Base-by-base conservation (phyloP, 2,797 vertebrate genomes). In the Amazonetta brasiliensis region DNA sequence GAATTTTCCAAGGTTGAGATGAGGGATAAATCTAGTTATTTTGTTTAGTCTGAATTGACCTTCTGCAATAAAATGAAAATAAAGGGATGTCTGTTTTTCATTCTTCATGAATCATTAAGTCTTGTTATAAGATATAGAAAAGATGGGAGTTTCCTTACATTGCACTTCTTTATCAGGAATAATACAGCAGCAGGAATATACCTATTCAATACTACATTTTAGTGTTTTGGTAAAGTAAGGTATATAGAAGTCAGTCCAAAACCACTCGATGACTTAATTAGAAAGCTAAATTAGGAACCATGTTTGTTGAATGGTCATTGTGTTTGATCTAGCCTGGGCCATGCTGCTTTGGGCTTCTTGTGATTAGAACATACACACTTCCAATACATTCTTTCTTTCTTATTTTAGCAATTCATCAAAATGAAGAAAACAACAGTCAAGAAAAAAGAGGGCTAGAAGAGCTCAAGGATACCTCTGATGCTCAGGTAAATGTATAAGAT, bases 371-470 rank as follows among this genome's bases (percentile, higher is more conserved):
- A 31, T 87, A 26, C 64, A 83, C 55, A 8, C 22, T 89, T 55
- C 69, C 58, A 44, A 94, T 76, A 44, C 21, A 46, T 89, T 71
- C 71, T 62, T 35, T 91, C 35, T 93, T 94, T 94, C 78, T 87
- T 84, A 74, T 91, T 87, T 86, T 64, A 98, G 97, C 97, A 90
- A 35, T 98, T 87, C 95, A 96, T 90, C 98, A 98, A 94, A 98
- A 98, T 86, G 98, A 98, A 63, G 98, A 97, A 74, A 96, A 94
- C 31, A 58, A 62, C 56, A 94, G 92, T 87, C 97, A 97, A 69
- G 97, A 95, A 16, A 39, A 84, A 82, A 71, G 85, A 60, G 89
- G 67, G 83, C 90, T 95, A 35, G 97, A 97, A 73, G 90, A 94
- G 50, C 90, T 26, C 88, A 97, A 89, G 72, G 91, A 75, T 94